phyloP scores from a whole-genome alignment of 1,140 invertebrate genomes.

The Ips nitidus region DNA sequence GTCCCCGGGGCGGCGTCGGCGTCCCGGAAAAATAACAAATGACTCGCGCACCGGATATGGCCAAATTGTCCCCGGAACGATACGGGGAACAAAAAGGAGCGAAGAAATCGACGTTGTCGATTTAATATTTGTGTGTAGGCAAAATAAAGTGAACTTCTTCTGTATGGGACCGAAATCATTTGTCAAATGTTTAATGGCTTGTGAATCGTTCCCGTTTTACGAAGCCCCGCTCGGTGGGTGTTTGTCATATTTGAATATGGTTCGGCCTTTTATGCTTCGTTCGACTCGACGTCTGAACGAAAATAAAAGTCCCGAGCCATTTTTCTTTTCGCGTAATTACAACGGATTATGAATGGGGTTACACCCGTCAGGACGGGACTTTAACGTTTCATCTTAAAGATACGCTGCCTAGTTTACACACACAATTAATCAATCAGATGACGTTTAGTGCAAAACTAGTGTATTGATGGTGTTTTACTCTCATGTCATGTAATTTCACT shows the following conservation, averaged over 20 bases:
- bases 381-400: too few relatives aligned
- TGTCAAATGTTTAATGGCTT: slow-evolving; percentile 31
- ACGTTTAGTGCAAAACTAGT: too few relatives aligned
- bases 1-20: slow-evolving; percentile 1
- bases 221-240: slow-evolving; percentile 8
- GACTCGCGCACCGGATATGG: slow-evolving; percentile 25
- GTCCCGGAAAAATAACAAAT: slow-evolving; percentile 27
- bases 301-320: background rate
- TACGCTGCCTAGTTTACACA: too few relatives aligned
- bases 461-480: too few relatives aligned
- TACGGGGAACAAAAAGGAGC: slow-evolving; percentile 21
- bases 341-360: too few relatives aligned
- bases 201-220: slow-evolving; percentile 23
- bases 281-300: background rate
- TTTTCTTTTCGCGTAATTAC: background rate
- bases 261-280: slow-evolving; percentile 9
- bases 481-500: too few relatives aligned
- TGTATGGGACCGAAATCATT: slow-evolving; percentile 25
- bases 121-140: slow-evolving; percentile 28
- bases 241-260: slow-evolving; percentile 23
- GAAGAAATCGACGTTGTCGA: slow-evolving; percentile 13
- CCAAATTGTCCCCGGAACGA: slow-evolving; percentile 25
- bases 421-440: too few relatives aligned
- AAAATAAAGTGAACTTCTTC: slow-evolving; percentile 9
- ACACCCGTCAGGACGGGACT: too few relatives aligned